Evolutionary conservation across 2,888 invertebrate genomes (phyloP), one percentile per base, ranked within the genome.

Genomic region (Andrena flavipes): DNA sequence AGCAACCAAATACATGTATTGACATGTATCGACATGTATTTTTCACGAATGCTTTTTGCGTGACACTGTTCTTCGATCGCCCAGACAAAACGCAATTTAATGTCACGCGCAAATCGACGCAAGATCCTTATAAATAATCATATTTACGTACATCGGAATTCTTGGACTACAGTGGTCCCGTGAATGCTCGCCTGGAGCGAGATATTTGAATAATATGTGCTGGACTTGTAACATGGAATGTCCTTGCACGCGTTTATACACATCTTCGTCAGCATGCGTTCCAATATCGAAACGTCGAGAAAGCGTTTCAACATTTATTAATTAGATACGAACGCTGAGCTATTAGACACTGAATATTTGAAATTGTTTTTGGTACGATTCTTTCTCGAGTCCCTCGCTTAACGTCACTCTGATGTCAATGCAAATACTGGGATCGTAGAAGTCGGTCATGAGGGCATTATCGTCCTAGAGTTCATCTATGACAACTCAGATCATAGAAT

Each of bases 81-180:
- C 67, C 33, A 48, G 62, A 62, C 35, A 63, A 59, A 33, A 42
- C 63, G 51, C 72, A 26, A 56, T 64, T 65, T 75, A 72, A 80
- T 82, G 69, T 64, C 68, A 56, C 59, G 72, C 26, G 20, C 71
- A 76, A 68, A 67, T 68, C 71, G 70, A 75, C 33, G 2, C 30
- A 33, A 35, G 23, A 42, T 49, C 33, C 60, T 20, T 69, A 74
- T 80, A 80, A 80, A 80, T 80, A 82, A 81, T 80, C 68, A 68
- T 76, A 72, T 72, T 69, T 56, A 51, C 23, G 67, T 20, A 23
- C 13, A 48, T 72, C n/a, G 51, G 26, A 70, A 80, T 72, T 80
- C 81, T 80, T 69, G 76, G 69, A 54, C 56, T 71, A 68, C 33
- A 33, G 54, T 5, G 49, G 65, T 49, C 49, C 54, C 59, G 70